These are phyloP conservation scores for Apotomis capreana DNA, from an alignment of 2,888 invertebrate species.

Conservation along the genomic window DNA sequence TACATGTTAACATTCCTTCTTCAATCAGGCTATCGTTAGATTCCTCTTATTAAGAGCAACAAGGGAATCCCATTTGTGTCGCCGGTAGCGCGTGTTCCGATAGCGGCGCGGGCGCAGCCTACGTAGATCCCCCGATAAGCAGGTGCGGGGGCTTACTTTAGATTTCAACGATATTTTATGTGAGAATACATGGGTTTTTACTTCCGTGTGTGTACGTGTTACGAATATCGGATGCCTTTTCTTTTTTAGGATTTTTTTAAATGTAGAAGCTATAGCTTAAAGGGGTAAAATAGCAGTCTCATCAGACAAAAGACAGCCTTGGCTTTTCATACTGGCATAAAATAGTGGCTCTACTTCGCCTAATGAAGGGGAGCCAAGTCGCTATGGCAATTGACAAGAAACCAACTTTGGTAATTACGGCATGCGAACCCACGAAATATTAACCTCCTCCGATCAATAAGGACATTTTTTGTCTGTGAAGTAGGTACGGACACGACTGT, in stretches of 20 bases:
- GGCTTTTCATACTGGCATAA: too few species aligned
- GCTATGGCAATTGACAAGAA: too few species aligned
- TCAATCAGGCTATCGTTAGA: conserved; percentile 26
- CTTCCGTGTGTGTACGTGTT: conserved; percentile 32
- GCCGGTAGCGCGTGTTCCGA: conserved; percentile 40
- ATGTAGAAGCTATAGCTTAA: background rate
- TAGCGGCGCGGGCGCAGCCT: conserved; percentile 32
- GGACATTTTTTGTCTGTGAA: too few species aligned
- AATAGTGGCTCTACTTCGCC: too few species aligned
- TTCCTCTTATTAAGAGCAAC: conserved; percentile 45
- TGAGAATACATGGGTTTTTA: conserved; percentile 38
- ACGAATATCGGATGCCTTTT: conserved; percentile 9
- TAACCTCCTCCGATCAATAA: too few species aligned
- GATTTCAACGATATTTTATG: conserved; percentile 39
- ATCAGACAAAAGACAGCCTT: background rate
- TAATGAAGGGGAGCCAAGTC: too few species aligned
- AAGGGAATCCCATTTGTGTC: conserved; percentile 46
- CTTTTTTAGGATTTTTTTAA: background rate
- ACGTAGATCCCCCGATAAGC: conserved; percentile 40
- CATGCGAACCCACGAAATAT: too few species aligned
- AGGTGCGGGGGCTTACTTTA: conserved; percentile 35
- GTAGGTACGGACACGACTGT: too few species aligned
- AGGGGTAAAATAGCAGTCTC: background rate
- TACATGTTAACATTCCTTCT: conserved; percentile 19
- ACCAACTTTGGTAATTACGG: too few species aligned